Evolutionary conservation across 2,113 vertebrate genomes (phyloP).

Genomic region (Podilymbus podiceps): DNA sequence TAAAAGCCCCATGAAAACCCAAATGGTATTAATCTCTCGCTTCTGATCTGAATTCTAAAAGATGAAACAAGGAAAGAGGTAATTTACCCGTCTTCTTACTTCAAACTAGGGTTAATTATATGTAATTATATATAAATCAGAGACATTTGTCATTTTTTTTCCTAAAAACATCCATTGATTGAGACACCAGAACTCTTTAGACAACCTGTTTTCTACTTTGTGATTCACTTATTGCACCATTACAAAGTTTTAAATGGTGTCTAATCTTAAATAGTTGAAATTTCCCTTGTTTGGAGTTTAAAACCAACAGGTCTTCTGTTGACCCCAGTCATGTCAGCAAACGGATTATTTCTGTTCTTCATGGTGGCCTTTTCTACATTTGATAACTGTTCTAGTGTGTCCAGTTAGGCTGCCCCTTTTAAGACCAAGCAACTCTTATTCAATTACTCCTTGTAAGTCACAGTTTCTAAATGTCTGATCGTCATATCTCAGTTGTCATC

Average conservation of each 20-base stretch:
- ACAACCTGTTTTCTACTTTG: background rate
- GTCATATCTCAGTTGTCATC: background rate
- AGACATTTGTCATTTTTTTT: background rate
- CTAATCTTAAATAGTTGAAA: background rate
- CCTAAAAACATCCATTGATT: background rate
- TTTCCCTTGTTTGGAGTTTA: background rate
- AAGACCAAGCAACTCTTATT: background rate
- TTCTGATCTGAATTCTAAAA: background rate
- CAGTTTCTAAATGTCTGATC: background rate
- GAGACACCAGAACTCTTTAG: background rate
- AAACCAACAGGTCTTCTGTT: background rate
- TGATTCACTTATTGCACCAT: background rate
- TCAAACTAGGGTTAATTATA: conserved; percentile 21
- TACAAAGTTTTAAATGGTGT: background rate
- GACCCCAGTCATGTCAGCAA: background rate
- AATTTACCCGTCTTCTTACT: conserved; percentile 1
- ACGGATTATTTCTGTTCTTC: background rate
- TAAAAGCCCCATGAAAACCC: background rate
- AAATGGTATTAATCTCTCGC: background rate
- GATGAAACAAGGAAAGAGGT: background rate
- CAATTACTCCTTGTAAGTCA: background rate
- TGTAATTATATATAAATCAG: conserved; percentile 17
- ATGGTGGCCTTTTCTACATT: background rate
- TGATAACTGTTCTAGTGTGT: background rate
- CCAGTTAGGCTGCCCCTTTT: background rate